Evolutionary conservation across 2,797 vertebrate species (phyloP).

Genomic region (Schizothorax lantsangensis): DNA sequence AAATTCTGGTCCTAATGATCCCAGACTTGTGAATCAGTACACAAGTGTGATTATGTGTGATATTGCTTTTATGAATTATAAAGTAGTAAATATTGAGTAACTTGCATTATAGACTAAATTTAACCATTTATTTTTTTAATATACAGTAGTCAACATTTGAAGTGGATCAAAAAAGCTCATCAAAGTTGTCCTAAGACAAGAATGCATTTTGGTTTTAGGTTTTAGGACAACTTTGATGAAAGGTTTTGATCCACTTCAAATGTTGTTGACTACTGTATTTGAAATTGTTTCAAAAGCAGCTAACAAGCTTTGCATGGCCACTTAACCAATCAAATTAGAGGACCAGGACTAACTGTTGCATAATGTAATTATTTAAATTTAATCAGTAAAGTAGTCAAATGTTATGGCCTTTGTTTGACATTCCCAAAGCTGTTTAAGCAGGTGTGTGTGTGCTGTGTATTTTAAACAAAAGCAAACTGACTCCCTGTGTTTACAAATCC

Average conservation of each 20-base stretch:
- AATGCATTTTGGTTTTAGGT: too few species aligned
- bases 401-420: neutral
- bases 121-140: too few species aligned
- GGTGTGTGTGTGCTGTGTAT: neutral
- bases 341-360: neutral
- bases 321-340: too few species aligned
- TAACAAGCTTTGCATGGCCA: neutral
- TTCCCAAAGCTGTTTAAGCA: neutral
- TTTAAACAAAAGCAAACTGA: neutral
- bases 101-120: neutral
- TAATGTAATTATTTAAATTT: neutral
- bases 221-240: too few species aligned
- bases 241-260: too few species aligned
- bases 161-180: too few species aligned
- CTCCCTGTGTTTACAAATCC: neutral
- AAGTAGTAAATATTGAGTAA: neutral
- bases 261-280: neutral
- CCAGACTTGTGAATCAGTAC: neutral
- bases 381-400: slow-evolving; percentile 6
- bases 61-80: neutral
- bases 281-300: neutral
- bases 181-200: too few species aligned
- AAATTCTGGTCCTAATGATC: too few species aligned
- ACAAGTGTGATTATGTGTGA: neutral
- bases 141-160: too few species aligned